phyloP scores from a whole-genome alignment of 2,113 vertebrate species.

The Centropus unirufus region DNA sequence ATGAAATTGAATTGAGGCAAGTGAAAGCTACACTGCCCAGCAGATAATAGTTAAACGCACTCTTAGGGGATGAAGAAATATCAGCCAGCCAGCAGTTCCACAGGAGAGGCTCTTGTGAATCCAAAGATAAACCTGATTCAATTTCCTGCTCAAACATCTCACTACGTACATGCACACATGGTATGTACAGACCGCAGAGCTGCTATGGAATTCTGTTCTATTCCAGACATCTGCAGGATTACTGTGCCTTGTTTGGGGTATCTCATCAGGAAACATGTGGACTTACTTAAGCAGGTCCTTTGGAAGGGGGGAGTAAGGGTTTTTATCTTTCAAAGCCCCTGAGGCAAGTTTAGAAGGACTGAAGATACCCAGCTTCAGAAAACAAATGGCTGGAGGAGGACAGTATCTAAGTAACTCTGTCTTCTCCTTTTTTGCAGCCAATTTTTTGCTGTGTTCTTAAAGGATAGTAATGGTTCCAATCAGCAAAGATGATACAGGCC shows the following conservation, averaged over 20 bases:
- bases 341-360: background rate
- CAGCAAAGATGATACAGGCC: background rate
- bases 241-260: background rate
- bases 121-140: background rate
- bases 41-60: background rate
- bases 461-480: background rate
- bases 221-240: background rate
- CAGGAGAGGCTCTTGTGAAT: background rate
- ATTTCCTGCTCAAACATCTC: background rate
- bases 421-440: background rate
- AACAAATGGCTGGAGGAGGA: background rate
- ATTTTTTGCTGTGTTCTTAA: background rate
- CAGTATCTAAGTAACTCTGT: background rate
- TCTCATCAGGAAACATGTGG: background rate
- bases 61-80: background rate
- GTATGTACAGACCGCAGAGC: background rate
- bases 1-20: background rate
- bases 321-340: background rate
- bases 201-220: background rate
- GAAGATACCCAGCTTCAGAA: background rate
- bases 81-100: background rate
- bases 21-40: background rate
- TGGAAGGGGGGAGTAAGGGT: background rate
- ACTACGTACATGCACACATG: background rate
- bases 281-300: background rate